phyloP scores from a whole-genome alignment of 2,113 vertebrate species.

The Zeus faber region DNA sequence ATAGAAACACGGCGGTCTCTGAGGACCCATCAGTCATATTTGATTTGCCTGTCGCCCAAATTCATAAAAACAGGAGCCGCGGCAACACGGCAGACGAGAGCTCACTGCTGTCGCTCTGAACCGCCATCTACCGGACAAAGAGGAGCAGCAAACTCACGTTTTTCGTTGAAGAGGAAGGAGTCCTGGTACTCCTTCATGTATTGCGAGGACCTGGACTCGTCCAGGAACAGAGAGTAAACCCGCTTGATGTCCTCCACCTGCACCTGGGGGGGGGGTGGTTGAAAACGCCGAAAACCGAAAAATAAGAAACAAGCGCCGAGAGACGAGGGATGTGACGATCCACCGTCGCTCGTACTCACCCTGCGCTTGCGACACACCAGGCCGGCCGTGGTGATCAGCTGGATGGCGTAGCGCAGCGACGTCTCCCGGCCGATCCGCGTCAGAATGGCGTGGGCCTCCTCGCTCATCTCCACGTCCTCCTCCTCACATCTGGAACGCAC shows the following conservation, averaged over 20 bases:
- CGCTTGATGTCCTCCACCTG: conserved; percentile 92
- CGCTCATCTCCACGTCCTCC: conserved; percentile 89
- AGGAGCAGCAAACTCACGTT: conserved; percentile 74
- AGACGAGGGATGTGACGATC: too few relatives aligned
- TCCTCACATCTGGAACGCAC: conserved; percentile 81
- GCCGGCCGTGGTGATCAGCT: conserved; percentile 89
- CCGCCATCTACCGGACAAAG: neutral
- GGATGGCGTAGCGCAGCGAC: conserved; percentile 88
- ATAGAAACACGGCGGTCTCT: too few relatives aligned
- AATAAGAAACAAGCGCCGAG: too few relatives aligned
- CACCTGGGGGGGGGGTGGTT: conserved; percentile 60
- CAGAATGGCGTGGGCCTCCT: conserved; percentile 87
- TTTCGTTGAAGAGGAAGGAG: conserved; percentile 90
- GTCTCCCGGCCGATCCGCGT: conserved; percentile 90
- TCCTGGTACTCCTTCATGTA: conserved; percentile 96
- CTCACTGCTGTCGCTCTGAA: too few relatives aligned
- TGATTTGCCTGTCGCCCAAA: too few relatives aligned
- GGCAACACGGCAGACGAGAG: too few relatives aligned
- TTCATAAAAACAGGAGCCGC: too few relatives aligned
- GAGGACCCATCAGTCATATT: too few relatives aligned
- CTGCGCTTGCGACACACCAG: conserved; percentile 90
- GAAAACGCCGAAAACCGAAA: neutral
- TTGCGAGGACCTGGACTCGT: conserved; percentile 86
- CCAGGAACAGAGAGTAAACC: conserved; percentile 90
- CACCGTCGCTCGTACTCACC: too few relatives aligned